A percentile compares a stretch with the other conserved stretches of the same genome.
phyloP scores from a whole-genome alignment of 2,113 vertebrate genomes.

The Pantherophis guttatus region DNA sequence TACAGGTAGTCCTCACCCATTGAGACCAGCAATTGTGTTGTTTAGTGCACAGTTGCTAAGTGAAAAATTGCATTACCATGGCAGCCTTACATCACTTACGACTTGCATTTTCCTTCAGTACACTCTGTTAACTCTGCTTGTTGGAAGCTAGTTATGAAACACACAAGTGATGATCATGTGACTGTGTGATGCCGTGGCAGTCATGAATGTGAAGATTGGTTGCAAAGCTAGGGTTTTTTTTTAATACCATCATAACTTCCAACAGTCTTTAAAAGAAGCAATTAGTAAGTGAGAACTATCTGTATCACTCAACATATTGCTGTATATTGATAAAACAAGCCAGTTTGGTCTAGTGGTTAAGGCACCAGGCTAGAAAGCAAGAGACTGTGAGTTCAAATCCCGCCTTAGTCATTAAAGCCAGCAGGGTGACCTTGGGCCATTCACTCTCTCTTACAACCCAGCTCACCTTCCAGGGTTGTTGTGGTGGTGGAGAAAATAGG shows the following conservation, averaged over 20 bases:
- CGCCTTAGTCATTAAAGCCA: not conserved
- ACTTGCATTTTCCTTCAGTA: not conserved
- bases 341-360: not conserved
- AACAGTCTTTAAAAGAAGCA: not conserved
- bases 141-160: not conserved
- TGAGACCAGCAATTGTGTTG: not conserved
- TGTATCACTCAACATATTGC: not conserved
- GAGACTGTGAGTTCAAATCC: not conserved
- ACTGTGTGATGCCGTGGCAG: not conserved
- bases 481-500: not conserved
- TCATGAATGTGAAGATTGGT: not conserved
- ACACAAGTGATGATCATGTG: not conserved
- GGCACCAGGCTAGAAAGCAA: not conserved
- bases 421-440: not conserved
- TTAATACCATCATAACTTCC: not conserved
- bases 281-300: not conserved
- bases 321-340: not conserved
- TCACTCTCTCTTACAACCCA: not conserved
- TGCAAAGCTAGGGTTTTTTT: not conserved
- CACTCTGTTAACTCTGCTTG: not conserved
- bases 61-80: not conserved
- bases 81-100: not conserved
- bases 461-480: not conserved
- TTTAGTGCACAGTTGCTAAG: not conserved
- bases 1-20: not conserved